Percentiles rank a stretch among this genome's conserved stretches.
Conservation (phyloP, 2,113 vertebrate genomes). For the Paratilapia polleni region DNA sequence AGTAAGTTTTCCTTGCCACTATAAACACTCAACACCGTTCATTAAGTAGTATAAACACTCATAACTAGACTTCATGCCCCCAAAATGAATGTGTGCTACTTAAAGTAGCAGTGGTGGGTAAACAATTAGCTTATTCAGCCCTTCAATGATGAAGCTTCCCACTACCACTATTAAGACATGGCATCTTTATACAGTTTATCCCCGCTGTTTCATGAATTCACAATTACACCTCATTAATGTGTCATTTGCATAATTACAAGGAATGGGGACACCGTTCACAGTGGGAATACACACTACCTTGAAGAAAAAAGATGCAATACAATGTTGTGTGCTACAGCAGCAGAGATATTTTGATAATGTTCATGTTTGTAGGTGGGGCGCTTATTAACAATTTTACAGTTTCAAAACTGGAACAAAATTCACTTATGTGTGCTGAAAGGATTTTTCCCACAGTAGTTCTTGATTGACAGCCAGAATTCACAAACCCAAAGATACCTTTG, state of each 20-base stretch:
- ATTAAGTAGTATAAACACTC: constrained; percentile 70
- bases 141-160: constrained; percentile 75
- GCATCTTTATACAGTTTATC: constrained; percentile 81
- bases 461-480: constrained; percentile 28
- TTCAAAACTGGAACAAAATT: constrained; percentile 39
- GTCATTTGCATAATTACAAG: constrained; percentile 86
- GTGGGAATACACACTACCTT: constrained; percentile 75
- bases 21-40: constrained; percentile 66
- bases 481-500: constrained; percentile 32
- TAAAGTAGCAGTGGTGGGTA: constrained; percentile 81
- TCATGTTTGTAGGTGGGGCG: constrained; percentile 18
- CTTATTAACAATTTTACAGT: constrained; percentile 45
- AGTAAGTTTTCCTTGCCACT: constrained; percentile 57
- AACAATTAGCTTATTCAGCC: constrained; percentile 81
- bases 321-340: constrained; percentile 12
- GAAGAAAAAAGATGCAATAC: constrained; percentile 52
- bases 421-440: not conserved
- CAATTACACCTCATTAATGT: constrained; percentile 87
- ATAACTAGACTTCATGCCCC: constrained; percentile 67
- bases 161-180: constrained; percentile 75
- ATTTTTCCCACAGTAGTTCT: not conserved
- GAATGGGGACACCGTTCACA: constrained; percentile 78
- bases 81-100: constrained; percentile 75
- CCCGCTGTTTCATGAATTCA: constrained; percentile 85
- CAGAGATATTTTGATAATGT: constrained; percentile 33